Conservation (phyloP, 1,140 invertebrate species). For the Gryon sp. region DNA sequence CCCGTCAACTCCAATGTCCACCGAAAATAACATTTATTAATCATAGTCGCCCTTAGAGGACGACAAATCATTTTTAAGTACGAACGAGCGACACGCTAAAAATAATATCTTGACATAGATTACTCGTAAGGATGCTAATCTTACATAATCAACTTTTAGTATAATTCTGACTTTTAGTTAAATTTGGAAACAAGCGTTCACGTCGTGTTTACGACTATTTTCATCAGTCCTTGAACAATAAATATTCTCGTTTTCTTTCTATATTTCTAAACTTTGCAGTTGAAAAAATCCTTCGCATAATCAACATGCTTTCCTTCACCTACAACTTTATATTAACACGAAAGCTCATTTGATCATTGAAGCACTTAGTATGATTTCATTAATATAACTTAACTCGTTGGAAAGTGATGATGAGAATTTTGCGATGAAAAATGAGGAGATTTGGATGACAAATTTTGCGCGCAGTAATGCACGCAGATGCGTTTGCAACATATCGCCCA, state of each 20-base stretch:
- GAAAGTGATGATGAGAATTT: neutral
- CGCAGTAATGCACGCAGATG: constrained; percentile 52
- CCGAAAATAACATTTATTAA: constrained; percentile 23
- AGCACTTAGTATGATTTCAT: no score
- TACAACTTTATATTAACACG: constrained; percentile 3
- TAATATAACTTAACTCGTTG: no score
- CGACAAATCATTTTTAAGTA: constrained; percentile 47
- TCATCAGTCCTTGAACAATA: no score
- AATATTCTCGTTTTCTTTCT: no score
- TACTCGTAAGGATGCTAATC: neutral
- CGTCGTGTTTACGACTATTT: constrained; percentile 21
- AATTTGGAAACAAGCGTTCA: constrained; percentile 10
- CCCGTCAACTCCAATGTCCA: constrained; percentile 5
- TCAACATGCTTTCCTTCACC: constrained; percentile 6
- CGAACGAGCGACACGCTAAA: constrained; percentile 15
- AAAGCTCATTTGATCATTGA: no score
- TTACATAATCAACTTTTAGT: constrained; percentile 47
- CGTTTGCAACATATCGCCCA: constrained; percentile 30
- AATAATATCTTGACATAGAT: constrained; percentile 38
- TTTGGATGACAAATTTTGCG: neutral
- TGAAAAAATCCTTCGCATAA: neutral
- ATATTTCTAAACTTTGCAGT: no score
- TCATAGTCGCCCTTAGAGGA: constrained; percentile 30
- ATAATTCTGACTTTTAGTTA: constrained; percentile 30
- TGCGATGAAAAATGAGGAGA: neutral